Conservation (phyloP, 2,888 invertebrate species). For the Eristalinus sepulchralis region DNA sequence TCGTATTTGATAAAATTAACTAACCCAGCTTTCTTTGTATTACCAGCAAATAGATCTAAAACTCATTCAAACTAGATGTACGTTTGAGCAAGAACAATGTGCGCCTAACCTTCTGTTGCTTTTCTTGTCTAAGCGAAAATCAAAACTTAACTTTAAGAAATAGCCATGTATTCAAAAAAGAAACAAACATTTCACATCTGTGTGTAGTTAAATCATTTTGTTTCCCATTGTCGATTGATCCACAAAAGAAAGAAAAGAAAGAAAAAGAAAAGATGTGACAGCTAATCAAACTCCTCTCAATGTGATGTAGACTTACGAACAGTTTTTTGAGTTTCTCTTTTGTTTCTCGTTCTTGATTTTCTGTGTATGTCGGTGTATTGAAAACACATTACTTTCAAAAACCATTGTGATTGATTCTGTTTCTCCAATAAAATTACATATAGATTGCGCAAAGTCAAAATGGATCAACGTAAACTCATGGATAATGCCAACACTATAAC, state of each 20-base stretch:
- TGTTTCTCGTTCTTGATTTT: conserved; percentile 10
- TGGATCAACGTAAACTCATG: conserved; percentile 99
- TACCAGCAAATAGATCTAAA: conserved; percentile 4
- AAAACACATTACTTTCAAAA: conserved; percentile 17
- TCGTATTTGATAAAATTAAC: background rate
- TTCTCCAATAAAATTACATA: conserved; percentile 49
- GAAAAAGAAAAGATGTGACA: too few species aligned
- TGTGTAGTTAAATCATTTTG: conserved; percentile 27
- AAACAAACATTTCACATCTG: background rate
- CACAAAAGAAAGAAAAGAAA: background rate
- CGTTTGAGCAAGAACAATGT: conserved; percentile 33
- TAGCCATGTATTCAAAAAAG: conserved; percentile 9
- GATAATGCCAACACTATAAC: conserved; percentile 99
- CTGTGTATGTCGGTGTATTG: conserved; percentile 31
- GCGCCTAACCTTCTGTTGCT: conserved; percentile 6
- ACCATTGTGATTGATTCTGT: conserved; percentile 48
- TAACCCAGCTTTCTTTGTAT: conserved; percentile 15
- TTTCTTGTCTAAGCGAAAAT: conserved; percentile 11
- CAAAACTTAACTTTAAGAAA: background rate
- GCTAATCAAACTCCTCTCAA: background rate
- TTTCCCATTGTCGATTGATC: conserved; percentile 5
- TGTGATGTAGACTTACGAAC: conserved; percentile 21
- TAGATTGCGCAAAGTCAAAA: conserved; percentile 99
- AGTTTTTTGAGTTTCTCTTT: background rate
- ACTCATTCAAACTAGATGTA: conserved; percentile 9